These are phyloP conservation scores for Rhadinocentrus ornatus DNA, from an alignment of 2,797 vertebrate genomes.

Conservation along the genomic window DNA sequence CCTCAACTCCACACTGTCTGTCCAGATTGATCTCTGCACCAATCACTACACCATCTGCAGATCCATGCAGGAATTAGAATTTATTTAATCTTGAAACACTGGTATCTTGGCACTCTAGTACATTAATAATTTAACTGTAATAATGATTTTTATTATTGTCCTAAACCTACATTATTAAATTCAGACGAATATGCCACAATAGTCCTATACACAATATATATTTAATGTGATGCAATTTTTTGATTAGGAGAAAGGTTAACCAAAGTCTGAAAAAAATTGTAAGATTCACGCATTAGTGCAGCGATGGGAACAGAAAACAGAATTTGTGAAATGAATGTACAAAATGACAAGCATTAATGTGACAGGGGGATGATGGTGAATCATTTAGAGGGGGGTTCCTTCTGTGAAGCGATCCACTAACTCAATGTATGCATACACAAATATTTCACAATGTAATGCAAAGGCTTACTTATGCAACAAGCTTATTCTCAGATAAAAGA, in stretches of 20 bases:
- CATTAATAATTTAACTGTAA: slow-evolving; percentile 27
- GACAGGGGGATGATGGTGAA: slow-evolving; percentile 61
- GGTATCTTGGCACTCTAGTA: slow-evolving; percentile 1
- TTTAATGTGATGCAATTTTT: slow-evolving; percentile 33
- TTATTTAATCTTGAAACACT: slow-evolving; percentile 1
- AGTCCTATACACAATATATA: slow-evolving; percentile 21
- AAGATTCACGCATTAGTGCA: slow-evolving; percentile 23
- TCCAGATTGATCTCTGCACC: slow-evolving; percentile 70
- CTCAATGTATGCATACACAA: slow-evolving; percentile 37
- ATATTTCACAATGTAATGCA: slow-evolving; percentile 28
- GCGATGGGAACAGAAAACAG: slow-evolving; percentile 34
- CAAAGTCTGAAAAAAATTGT: slow-evolving; percentile 8
- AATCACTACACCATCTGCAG: slow-evolving; percentile 14
- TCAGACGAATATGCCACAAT: slow-evolving; percentile 17
- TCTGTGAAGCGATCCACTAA: slow-evolving; percentile 47
- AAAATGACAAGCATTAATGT: slow-evolving; percentile 56
- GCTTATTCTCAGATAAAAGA: slow-evolving; percentile 1
- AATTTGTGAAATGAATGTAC: slow-evolving; percentile 54
- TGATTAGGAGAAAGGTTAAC: background rate
- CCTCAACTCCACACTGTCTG: slow-evolving; percentile 49
- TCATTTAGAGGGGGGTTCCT: slow-evolving; percentile 71
- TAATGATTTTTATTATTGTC: slow-evolving; percentile 22
- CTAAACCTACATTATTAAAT: slow-evolving; percentile 22
- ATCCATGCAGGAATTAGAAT: slow-evolving; percentile 13
- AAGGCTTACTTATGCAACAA: background rate